Percentiles rank a stretch among this genome's conserved stretches.
Evolutionary conservation across 1,140 invertebrate species (phyloP).

Genomic region (Listronotus oregonensis): DNA sequence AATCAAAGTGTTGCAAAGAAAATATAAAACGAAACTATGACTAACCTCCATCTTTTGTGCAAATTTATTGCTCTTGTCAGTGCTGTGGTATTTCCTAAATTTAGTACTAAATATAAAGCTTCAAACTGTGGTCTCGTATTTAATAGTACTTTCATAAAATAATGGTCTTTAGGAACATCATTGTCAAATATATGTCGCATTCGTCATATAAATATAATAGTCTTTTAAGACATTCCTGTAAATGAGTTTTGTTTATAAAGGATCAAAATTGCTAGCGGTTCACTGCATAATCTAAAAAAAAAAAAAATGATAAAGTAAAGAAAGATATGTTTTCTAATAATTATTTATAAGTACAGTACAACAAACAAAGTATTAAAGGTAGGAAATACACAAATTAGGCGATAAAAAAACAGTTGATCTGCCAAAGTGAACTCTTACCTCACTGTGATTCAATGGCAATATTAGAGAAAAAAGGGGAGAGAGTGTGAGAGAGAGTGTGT

Average conservation of each 20-base stretch:
- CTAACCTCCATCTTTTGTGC: conserved; percentile 50
- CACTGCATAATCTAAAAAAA: conserved; percentile 59
- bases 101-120: conserved; percentile 64
- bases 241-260: conserved; percentile 64
- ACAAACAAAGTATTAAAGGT: no score
- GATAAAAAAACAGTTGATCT: no score
- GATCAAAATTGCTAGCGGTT: conserved; percentile 60
- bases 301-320: no score
- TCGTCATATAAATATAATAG: conserved; percentile 64
- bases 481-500: no score
- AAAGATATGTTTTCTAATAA: no score
- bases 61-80: conserved; percentile 59
- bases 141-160: conserved; percentile 25
- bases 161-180: conserved; percentile 10
- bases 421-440: no score
- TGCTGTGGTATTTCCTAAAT: conserved; percentile 61
- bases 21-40: no score
- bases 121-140: conserved; percentile 58
- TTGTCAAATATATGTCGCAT: conserved; percentile 44
- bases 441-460: no score
- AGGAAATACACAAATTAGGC: no score
- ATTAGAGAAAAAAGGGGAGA: no score
- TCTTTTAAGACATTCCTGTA: conserved; percentile 65
- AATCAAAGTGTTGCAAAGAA: no score
- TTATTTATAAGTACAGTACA: no score